These are phyloP conservation scores for Rhingia campestris DNA, from an alignment of 2,888 invertebrate species.

Conservation along the genomic window DNA sequence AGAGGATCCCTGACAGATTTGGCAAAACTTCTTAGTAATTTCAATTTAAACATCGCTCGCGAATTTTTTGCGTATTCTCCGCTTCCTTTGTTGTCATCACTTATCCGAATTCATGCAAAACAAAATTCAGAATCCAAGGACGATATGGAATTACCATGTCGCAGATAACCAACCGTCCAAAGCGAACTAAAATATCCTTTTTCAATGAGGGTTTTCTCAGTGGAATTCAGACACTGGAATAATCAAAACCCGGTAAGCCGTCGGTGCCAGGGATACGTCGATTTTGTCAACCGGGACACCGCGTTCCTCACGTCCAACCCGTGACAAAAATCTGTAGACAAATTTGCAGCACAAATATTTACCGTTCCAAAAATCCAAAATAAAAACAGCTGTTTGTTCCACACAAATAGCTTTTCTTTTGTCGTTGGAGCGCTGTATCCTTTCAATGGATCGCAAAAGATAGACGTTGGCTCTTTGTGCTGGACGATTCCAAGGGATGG, in stretches of 20 bases:
- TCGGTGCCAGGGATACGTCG: constrained; percentile 12
- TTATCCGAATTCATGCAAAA: constrained; percentile 46
- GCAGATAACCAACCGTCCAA: constrained; percentile 46
- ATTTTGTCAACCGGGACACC: constrained; percentile 22
- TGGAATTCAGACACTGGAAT: constrained; percentile 19
- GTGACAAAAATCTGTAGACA: constrained; percentile 43
- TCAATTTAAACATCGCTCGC: constrained; percentile 5
- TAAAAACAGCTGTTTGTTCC: constrained; percentile 56
- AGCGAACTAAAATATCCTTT: constrained; percentile 44
- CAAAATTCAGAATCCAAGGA: constrained; percentile 46
- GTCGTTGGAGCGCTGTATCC: not conserved
- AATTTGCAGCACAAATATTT: constrained; percentile 59
- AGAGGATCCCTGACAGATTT: not conserved
- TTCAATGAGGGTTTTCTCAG: constrained; percentile 25
- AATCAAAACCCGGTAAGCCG: constrained; percentile 19
- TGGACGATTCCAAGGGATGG: constrained; percentile 3
- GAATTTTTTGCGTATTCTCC: constrained; percentile 17
- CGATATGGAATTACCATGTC: constrained; percentile 26
- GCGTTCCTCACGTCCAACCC: not conserved
- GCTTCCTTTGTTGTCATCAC: constrained; percentile 35
- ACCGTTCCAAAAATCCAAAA: constrained; percentile 47
- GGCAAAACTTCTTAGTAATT: constrained; percentile 11
- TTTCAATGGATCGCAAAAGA: constrained; percentile 13
- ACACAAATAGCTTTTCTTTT: constrained; percentile 34
- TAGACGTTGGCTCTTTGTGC: constrained; percentile 36